Base-by-base conservation (phyloP, 2,113 vertebrate species). In the Centropristis striata region DNA sequence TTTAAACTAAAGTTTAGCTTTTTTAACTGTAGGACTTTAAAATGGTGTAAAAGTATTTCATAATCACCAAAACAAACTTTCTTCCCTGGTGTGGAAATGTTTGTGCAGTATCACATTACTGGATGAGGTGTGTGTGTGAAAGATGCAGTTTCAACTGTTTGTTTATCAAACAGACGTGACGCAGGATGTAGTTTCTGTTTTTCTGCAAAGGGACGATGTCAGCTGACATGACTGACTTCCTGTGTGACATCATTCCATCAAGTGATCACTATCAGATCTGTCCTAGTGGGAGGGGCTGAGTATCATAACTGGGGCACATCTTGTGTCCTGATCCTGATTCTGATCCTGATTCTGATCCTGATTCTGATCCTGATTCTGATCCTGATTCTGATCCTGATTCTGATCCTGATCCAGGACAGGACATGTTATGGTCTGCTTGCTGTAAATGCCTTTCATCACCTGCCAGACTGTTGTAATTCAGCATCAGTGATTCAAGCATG, bases 41-140 rank as follows among this genome's bases (percentile, higher is more conserved):
- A 6, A 32, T 46, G 21, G 13, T 27, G 25, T 47, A 46, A 47
- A 42, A 8, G 41, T 44, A 27, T 32, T 32, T 32, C 32, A 32
- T 6, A 32, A 32, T 32, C 32, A 4, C 32, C 32, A 32, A 32
- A 1, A 32, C 32, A 32, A 32, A 32, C 32, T 32, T 32, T 16
- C 46, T 8, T 47, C 21, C 8, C 63, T n/a, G 25, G 12, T 27
- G 44, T 65, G 59, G 57, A 59, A 50, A 21, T 23, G 20, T 1
- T 54, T 54, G 49, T 6, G 23, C 25, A 70, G 51, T n/a, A 4
- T 70, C 41, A 71, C 53, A 9, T 44, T n/a, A 27, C 51, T n/a
- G 23, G 16, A 41, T 1, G n/a, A 21, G 23, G 21, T 41, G 21
- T 59, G 21, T 41, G 21, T 59, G 70, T 18, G 69, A 60, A 28